Conservation (phyloP, 2,797 vertebrate species). For the Sebastes trivittatus region DNA sequence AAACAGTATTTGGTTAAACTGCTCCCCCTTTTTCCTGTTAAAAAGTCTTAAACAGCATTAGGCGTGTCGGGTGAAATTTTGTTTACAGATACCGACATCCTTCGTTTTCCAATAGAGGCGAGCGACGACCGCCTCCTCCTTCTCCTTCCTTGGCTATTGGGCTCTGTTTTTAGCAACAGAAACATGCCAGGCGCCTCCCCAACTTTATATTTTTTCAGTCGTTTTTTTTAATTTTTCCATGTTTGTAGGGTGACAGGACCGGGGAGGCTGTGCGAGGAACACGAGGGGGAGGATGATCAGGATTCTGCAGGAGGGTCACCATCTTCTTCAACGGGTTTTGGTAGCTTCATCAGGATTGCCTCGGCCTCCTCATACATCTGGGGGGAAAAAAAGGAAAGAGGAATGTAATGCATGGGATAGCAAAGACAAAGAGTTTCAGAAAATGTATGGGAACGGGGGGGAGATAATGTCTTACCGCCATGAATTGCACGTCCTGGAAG, state of each 20-base stretch:
- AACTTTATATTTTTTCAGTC: conserved; percentile 35
- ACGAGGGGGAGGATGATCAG: conserved; percentile 75
- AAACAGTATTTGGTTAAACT: conserved; percentile 74
- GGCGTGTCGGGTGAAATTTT: conserved; percentile 44
- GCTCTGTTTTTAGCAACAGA: conserved; percentile 51
- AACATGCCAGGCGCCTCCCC: conserved; percentile 26
- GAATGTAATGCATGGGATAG: neutral
- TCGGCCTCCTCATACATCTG: conserved; percentile 99
- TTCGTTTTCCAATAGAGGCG: conserved; percentile 42
- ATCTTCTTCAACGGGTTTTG: conserved; percentile 83
- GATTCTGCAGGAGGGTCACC: conserved; percentile 84
- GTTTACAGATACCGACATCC: conserved; percentile 50
- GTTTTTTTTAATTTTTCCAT: conserved; percentile 11
- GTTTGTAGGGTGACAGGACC: conserved; percentile 29
- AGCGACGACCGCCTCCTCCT: conserved; percentile 31
- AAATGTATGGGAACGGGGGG: neutral
- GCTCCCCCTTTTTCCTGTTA: conserved; percentile 51
- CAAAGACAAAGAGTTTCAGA: neutral
- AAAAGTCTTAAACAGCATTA: conserved; percentile 62
- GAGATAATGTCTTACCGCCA: conserved; percentile 83
- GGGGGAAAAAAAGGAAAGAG: neutral
- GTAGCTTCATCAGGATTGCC: conserved; percentile 88
- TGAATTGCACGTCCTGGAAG: conserved; percentile 98
- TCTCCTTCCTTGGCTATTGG: conserved; percentile 20
- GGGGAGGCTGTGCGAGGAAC: conserved; percentile 39